Evolutionary conservation across 2,888 invertebrate species (phyloP).

Genomic region (Neoaliturus tenellus): DNA sequence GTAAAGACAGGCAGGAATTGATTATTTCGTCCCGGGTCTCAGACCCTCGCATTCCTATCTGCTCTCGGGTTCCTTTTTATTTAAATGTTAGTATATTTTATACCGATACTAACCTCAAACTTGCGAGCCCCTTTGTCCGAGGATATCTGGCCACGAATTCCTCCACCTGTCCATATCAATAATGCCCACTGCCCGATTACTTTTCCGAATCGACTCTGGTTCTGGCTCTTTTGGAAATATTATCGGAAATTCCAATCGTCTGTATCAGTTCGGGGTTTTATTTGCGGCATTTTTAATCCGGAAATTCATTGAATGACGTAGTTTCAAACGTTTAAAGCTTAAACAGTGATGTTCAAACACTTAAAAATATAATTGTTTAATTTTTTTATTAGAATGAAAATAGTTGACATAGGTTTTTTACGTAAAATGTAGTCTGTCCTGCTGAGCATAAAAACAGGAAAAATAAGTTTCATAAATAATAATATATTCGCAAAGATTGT

Average conservation of each 20-base stretch:
- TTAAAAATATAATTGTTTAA: too few species aligned
- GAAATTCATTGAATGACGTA: not conserved
- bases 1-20: conserved; percentile 37
- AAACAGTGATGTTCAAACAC: too few species aligned
- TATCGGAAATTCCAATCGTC: conserved; percentile 24
- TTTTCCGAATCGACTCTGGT: conserved; percentile 15
- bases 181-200: conserved; percentile 13
- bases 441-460: too few species aligned
- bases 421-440: too few species aligned
- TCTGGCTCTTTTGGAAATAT: not conserved
- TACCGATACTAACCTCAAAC: conserved; percentile 30
- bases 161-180: conserved; percentile 24
- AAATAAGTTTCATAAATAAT: too few species aligned
- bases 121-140: conserved; percentile 28
- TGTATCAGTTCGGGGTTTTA: not conserved
- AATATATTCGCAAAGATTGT: too few species aligned
- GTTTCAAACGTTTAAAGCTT: too few species aligned
- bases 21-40: conserved; percentile 36
- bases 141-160: not conserved
- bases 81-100: conserved; percentile 52
- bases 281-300: conserved; percentile 4
- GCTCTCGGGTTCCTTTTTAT: conserved; percentile 38
- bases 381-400: too few species aligned
- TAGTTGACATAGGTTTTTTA: too few species aligned
- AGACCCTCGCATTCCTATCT: conserved; percentile 29